Conservation (phyloP, 2,888 invertebrate species). For the Onchidella celtica region DNA sequence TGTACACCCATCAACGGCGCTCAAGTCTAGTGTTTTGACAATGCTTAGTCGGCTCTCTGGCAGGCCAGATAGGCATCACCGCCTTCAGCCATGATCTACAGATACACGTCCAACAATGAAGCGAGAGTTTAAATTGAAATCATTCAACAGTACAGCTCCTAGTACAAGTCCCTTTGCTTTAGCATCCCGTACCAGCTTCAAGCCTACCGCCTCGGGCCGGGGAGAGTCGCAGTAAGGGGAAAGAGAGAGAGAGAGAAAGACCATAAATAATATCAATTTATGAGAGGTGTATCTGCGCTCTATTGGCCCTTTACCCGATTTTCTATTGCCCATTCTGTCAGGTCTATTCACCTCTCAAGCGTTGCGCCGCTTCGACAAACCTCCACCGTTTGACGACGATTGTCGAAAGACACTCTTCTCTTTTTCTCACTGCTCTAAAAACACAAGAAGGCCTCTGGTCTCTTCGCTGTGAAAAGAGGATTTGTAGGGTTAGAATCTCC, state of each 20-base stretch:
- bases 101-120: constrained; percentile 14
- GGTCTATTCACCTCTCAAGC: not conserved
- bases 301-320: not conserved
- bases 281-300: constrained; percentile 25
- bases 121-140: constrained; percentile 32
- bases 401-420: not conserved
- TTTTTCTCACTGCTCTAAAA: not conserved
- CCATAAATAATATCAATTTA: constrained; percentile 38
- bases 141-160: constrained; percentile 12
- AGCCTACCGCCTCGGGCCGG: constrained; percentile 17
- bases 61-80: constrained; percentile 16
- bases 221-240: not conserved
- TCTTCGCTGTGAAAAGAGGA: not conserved
- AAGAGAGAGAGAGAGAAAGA: not conserved
- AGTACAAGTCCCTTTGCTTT: not conserved
- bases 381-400: not conserved
- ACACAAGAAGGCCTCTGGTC: not conserved
- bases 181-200: not conserved
- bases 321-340: not conserved
- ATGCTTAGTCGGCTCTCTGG: constrained; percentile 10
- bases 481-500: constrained; percentile 5
- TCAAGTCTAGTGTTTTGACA: constrained; percentile 24
- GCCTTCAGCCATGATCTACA: constrained; percentile 23
- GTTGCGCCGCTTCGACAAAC: not conserved
- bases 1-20: constrained; percentile 13